phyloP scores from a whole-genome alignment of 2,797 vertebrate genomes.

The Antennarius maculatus region DNA sequence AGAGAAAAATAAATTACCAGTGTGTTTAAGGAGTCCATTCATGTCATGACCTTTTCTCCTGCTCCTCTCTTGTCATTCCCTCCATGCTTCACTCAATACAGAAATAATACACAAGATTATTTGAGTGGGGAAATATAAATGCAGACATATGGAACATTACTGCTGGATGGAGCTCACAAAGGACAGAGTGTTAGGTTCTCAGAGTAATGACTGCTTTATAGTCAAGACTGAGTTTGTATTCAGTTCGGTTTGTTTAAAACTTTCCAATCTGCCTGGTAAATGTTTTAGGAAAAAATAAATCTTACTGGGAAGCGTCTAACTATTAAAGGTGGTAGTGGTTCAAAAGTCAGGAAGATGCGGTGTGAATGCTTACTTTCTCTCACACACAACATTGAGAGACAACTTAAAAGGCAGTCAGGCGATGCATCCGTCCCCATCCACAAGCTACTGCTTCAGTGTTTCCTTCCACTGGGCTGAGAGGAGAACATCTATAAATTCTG shows the following conservation, averaged over 20 bases:
- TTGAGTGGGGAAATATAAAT: slow-evolving; percentile 63
- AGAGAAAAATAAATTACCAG: slow-evolving; percentile 21
- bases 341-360: slow-evolving; percentile 39
- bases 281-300: slow-evolving; percentile 76
- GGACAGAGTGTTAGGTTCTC: slow-evolving; percentile 61
- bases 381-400: slow-evolving; percentile 36
- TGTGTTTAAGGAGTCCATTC: slow-evolving; percentile 59
- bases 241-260: slow-evolving; percentile 63
- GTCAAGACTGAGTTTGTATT: slow-evolving; percentile 59
- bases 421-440: slow-evolving; percentile 8
- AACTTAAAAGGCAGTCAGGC: slow-evolving; percentile 35
- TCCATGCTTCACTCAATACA: slow-evolving; percentile 63
- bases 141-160: slow-evolving; percentile 65
- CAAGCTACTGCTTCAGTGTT: not conserved
- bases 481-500: not conserved
- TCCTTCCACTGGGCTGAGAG: slow-evolving; percentile 3
- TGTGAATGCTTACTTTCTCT: slow-evolving; percentile 43
- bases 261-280: slow-evolving; percentile 65
- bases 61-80: slow-evolving; percentile 48
- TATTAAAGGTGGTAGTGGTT: slow-evolving; percentile 47
- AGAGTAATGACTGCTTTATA: slow-evolving; percentile 64
- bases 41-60: slow-evolving; percentile 63
- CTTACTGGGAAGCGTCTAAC: slow-evolving; percentile 49
- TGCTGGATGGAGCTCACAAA: slow-evolving; percentile 56
- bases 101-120: slow-evolving; percentile 67